These are phyloP conservation scores for Ondatra zibethicus DNA, from an alignment of 2,113 vertebrate species.

Conservation along the genomic window DNA sequence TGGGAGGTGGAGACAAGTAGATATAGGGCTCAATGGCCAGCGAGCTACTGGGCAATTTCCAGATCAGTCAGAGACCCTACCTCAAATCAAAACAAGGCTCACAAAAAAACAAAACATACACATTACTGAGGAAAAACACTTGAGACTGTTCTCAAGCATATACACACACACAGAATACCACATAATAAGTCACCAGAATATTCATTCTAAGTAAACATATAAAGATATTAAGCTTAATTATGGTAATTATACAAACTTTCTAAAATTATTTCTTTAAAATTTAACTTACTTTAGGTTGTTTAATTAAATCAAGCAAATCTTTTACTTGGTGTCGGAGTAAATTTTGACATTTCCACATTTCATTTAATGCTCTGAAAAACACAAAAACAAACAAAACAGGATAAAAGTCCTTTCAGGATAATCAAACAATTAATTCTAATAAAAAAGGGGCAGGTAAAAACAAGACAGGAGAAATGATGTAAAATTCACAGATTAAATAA, in stretches of 20 bases:
- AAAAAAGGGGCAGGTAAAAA: background rate
- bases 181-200: background rate
- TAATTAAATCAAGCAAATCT: conserved; percentile 97
- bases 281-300: conserved; percentile 95
- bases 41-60: background rate
- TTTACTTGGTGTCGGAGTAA: conserved; percentile 96
- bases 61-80: background rate
- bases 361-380: conserved; percentile 94
- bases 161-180: background rate
- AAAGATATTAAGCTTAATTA: conserved; percentile 23
- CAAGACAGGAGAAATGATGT: background rate
- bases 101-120: background rate
- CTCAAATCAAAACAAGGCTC: background rate
- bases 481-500: conserved; percentile 11
- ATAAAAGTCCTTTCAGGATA: conserved; percentile 33
- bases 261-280: conserved; percentile 44
- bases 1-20: background rate
- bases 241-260: background rate
- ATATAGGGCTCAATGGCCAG: too few species aligned
- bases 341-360: conserved; percentile 99
- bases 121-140: background rate
- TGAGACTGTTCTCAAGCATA: background rate
- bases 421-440: background rate
- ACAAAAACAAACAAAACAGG: conserved; percentile 45
- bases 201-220: conserved; percentile 30